Evolutionary conservation across 2,113 vertebrate genomes (phyloP), one percentile per base, ranked within the genome.

Genomic region (Chroicocephalus ridibundus): DNA sequence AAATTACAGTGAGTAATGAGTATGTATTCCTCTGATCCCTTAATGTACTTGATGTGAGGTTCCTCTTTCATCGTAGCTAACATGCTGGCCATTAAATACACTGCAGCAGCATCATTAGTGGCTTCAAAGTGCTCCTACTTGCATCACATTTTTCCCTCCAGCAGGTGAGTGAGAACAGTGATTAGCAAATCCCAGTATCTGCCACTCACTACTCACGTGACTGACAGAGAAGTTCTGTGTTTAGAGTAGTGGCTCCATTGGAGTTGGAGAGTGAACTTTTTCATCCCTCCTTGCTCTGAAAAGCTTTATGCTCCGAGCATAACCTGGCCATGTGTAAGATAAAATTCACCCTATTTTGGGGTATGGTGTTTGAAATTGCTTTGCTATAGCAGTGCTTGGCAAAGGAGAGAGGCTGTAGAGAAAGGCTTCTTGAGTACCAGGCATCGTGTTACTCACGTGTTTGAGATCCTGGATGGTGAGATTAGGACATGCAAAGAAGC

Each of bases 21-120:
- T 94, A 90, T 94, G 77, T 94, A 88, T 97, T 96, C 78, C 89
- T 96, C 91, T 97, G 95, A 96, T 97, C 96, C 96, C 93, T 96
- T 96, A 96, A 95, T 96, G 96, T 95, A 95, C 95, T 96, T 96
- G 90, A 95, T 96, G 86, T 94, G 92, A 96, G 91, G 91, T 96
- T 95, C 87, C 76, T 94, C 94, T 96, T 97, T 97, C 97, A 97
- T 97, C 84, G 42, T 96, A 70, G 89, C 77, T 95, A 95, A 93
- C 84, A 69, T 94, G 94, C 90, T 94, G 91, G 86, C 95, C 95
- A 97, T 94, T 96, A 97, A 97, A 96, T 91, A 77, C 82, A 79
- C 87, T 95, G 95, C 93, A 91, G 94, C 69, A 92, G 78, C 91
- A 97, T 96, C 95, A 94, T 97, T 97, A 95, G 82, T 74, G 87